Percentiles rank a stretch among this genome's conserved stretches.
Evolutionary conservation across 2,888 invertebrate species (phyloP).

Genomic region (Lamproptera curius): DNA sequence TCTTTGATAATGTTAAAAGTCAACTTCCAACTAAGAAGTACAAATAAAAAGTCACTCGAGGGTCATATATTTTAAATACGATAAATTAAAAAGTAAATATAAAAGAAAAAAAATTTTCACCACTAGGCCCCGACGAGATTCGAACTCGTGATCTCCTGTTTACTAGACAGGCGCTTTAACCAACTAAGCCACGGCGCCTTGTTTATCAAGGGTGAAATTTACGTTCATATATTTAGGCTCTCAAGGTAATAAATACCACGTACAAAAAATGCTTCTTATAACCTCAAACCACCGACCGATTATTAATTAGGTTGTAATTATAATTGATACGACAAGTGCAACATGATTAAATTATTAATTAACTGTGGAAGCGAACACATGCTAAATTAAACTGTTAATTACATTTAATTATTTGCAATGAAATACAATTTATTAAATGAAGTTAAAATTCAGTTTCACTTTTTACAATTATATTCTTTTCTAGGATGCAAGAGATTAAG

Average conservation of each 20-base stretch:
- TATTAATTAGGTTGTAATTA: not conserved
- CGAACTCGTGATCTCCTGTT: constrained; percentile 74
- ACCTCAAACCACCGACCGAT: not conserved
- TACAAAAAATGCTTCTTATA: not conserved
- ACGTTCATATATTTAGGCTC: not conserved
- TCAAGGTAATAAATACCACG: not conserved
- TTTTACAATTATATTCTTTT: no score
- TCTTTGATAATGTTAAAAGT: no score
- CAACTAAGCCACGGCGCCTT: constrained; percentile 85
- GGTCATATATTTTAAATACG: no score
- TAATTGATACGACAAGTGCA: not conserved
- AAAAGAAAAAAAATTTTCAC: not conserved
- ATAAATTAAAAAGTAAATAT: no score
- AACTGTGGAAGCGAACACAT: not conserved
- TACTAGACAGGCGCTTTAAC: constrained; percentile 81
- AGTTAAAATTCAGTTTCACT: no score
- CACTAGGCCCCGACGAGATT: constrained; percentile 67
- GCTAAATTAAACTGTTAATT: no score
- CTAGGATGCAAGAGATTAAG: no score
- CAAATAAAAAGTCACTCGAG: no score
- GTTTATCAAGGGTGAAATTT: not conserved
- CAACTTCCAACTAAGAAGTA: no score
- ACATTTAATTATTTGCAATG: no score
- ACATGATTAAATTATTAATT: not conserved
- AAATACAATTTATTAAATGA: no score